phyloP scores from a whole-genome alignment of 2,888 invertebrate species.

The Heterodera filipjevi region DNA sequence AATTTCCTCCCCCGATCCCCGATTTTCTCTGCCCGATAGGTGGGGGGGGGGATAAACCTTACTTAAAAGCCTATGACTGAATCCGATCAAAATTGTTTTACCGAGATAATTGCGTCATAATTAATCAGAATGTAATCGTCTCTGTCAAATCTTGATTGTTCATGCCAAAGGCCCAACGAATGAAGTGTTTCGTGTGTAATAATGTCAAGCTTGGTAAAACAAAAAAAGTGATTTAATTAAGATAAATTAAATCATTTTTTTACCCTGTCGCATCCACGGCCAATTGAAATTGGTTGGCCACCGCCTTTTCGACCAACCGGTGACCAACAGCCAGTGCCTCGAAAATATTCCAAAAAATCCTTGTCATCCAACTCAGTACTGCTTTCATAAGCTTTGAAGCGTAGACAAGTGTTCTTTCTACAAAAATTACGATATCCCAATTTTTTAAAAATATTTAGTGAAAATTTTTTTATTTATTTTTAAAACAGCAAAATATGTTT shows the following conservation, averaged over 20 bases:
- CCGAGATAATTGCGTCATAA: conserved; percentile 50
- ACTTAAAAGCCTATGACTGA: too few species aligned
- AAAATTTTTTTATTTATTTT: neutral
- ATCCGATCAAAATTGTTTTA: too few species aligned
- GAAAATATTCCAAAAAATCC: conserved; percentile 3
- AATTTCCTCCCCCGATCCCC: too few species aligned
- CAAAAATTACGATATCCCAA: neutral
- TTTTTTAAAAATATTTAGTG: neutral
- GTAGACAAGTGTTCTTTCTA: neutral
- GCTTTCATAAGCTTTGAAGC: neutral
- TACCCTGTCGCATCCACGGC: conserved; percentile 62
- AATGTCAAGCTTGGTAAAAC: conserved; percentile 48
- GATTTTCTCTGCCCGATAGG: too few species aligned
- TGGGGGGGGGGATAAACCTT: too few species aligned
- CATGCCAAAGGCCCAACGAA: conserved; percentile 61
- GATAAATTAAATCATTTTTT: neutral
- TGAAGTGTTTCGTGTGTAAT: conserved; percentile 58
- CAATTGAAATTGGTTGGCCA: conserved; percentile 60
- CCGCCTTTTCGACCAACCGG: conserved; percentile 58
- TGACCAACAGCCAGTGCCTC: neutral
- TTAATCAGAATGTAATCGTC: conserved; percentile 31
- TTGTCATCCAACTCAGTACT: neutral
- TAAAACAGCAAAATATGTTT: too few species aligned
- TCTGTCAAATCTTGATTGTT: conserved; percentile 60
- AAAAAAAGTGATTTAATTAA: conserved; percentile 39